Evolutionary conservation across 2,888 invertebrate genomes (phyloP).

Genomic region (Odontomyia ornata): DNA sequence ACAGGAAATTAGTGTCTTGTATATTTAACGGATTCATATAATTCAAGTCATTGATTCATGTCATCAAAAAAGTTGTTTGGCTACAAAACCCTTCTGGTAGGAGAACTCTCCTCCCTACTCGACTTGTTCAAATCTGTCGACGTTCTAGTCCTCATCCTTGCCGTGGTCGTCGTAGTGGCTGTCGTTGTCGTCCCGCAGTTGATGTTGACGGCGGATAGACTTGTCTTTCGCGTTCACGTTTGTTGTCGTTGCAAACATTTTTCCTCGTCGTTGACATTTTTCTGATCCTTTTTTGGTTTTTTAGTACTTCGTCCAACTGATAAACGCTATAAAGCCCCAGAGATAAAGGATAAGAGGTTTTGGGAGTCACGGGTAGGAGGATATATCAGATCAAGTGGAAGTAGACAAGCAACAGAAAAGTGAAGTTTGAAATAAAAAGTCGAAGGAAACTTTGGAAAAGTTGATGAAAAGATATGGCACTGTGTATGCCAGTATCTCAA

Average conservation of each 20-base stretch:
- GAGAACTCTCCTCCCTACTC: too few relatives aligned
- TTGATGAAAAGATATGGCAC: constrained; percentile 21
- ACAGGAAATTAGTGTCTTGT: too few relatives aligned
- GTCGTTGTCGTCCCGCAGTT: constrained; percentile 29
- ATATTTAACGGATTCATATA: too few relatives aligned
- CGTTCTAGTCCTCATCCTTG: constrained; percentile 29
- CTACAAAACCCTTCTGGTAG: too few relatives aligned
- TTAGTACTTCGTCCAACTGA: constrained; percentile 14
- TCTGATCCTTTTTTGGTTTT: background rate
- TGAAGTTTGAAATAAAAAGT: background rate
- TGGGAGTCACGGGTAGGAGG: background rate
- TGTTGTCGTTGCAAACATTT: constrained; percentile 4
- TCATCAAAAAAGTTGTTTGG: too few relatives aligned
- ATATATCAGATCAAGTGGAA: background rate
- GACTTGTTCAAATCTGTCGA: background rate
- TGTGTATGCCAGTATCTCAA: background rate
- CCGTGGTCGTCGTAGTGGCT: background rate
- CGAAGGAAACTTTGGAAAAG: background rate
- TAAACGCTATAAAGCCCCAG: constrained; percentile 39
- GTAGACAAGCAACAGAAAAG: background rate
- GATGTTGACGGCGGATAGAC: constrained; percentile 25
- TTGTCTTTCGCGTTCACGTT: constrained; percentile 29
- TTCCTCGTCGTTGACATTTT: background rate
- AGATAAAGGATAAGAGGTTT: constrained; percentile 41
- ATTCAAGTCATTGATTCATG: too few relatives aligned